A percentile compares a stretch with the other conserved stretches of the same genome.
These are phyloP conservation scores for Rhamnusium bicolor DNA, from an alignment of 2,888 invertebrate species.

Conservation along the genomic window DNA sequence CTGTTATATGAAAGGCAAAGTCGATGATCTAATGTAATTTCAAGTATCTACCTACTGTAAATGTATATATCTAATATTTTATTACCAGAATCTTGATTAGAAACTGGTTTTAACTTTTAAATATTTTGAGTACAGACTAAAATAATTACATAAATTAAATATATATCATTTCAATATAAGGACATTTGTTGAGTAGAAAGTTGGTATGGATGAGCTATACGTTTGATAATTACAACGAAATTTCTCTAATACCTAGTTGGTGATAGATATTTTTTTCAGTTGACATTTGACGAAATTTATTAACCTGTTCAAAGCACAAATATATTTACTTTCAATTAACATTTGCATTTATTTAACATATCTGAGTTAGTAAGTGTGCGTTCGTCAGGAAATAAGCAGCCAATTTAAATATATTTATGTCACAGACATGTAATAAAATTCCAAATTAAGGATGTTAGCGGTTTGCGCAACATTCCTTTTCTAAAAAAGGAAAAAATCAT, in stretches of 20 bases:
- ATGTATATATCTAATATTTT: constrained; percentile 54
- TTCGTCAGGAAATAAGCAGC: background rate
- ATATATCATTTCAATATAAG: constrained; percentile 29
- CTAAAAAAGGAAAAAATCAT: too few relatives aligned
- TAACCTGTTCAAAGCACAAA: background rate
- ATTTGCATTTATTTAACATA: constrained; percentile 8
- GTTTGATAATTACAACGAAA: constrained; percentile 16
- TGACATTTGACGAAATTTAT: constrained; percentile 29
- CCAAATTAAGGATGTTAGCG: background rate
- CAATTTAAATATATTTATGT: background rate
- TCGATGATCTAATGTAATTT: constrained; percentile 40
- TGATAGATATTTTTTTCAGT: constrained; percentile 3
- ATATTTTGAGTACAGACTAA: constrained; percentile 27
- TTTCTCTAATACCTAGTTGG: constrained; percentile 23
- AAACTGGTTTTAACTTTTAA: constrained; percentile 57
- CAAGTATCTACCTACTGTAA: constrained; percentile 51
- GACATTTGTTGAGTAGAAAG: constrained; percentile 31
- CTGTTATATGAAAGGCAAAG: constrained; percentile 36
- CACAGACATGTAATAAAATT: background rate
- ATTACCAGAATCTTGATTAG: constrained; percentile 63
- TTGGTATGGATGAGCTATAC: constrained; percentile 24
- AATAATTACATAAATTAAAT: constrained; percentile 36
- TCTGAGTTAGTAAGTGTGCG: background rate
- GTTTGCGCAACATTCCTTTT: background rate
- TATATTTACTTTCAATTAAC: constrained; percentile 2